These are phyloP conservation scores for Geodia barretti DNA, from an alignment of 37 sponge, comb jelly and placozoan species.

Conservation along the genomic window DNA sequence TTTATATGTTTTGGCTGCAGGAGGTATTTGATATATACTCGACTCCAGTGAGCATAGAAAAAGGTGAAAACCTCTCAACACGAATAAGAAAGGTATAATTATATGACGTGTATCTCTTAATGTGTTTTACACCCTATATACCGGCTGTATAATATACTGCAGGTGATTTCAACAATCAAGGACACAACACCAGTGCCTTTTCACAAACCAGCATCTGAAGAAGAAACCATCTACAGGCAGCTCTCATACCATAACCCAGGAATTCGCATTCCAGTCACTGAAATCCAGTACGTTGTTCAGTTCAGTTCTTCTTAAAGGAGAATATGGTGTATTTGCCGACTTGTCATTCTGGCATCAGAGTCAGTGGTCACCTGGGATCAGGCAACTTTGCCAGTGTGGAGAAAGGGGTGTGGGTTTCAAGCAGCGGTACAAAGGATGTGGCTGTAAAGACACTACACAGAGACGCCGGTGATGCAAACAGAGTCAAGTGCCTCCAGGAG, in stretches of 20 bases:
- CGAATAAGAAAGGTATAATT: background rate
- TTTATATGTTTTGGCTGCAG: too few relatives aligned
- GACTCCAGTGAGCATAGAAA: background rate
- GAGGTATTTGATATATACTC: background rate
- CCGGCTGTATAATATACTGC: background rate
- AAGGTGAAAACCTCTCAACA: background rate
- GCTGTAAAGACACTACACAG: constrained; percentile 34
- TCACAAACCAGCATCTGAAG: constrained; percentile 1
- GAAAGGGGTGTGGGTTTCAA: constrained; percentile 7
- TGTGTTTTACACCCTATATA: too few relatives aligned
- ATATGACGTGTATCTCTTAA: too few relatives aligned
- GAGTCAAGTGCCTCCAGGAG: constrained; percentile 26
- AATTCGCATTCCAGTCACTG: background rate
- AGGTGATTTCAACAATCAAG: background rate
- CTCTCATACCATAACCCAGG: background rate
- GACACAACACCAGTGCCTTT: background rate
- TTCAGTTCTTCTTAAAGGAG: background rate
- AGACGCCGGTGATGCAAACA: background rate
- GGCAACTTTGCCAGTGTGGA: constrained; percentile 33
- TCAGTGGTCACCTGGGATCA: constrained; percentile 26
- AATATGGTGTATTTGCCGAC: too few relatives aligned
- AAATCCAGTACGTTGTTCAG: too few relatives aligned
- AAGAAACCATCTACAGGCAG: background rate
- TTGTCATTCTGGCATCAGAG: too few relatives aligned
- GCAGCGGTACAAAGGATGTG: background rate